phyloP scores from a whole-genome alignment of 2,888 invertebrate genomes.

The Adelognathus sp. region DNA sequence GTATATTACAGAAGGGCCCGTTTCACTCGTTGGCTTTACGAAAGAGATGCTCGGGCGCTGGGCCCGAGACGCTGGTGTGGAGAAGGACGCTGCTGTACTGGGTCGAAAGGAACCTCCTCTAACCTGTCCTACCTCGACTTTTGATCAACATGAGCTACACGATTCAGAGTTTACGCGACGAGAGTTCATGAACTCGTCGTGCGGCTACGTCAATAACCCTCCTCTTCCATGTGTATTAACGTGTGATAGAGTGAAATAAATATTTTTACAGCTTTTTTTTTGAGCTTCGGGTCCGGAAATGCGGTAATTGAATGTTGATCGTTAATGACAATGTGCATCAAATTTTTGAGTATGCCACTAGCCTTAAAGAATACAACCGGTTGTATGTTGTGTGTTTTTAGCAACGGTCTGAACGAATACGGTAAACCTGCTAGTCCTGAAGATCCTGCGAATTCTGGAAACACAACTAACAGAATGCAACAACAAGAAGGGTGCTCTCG shows the following conservation, averaged over 20 bases:
- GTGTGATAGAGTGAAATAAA: not conserved
- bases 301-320: too few relatives aligned
- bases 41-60: slow-evolving; percentile 1
- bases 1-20: not conserved
- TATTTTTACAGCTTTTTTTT: too few relatives aligned
- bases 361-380: too few relatives aligned
- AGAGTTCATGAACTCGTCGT: not conserved
- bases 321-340: too few relatives aligned
- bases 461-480: too few relatives aligned
- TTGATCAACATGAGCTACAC: not conserved
- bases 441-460: too few relatives aligned
- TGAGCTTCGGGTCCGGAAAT: too few relatives aligned
- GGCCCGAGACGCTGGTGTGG: not conserved
- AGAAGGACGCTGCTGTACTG: not conserved
- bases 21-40: slow-evolving; percentile 5
- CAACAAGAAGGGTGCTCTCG: too few relatives aligned
- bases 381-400: too few relatives aligned
- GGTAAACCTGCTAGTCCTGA: too few relatives aligned
- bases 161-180: not conserved
- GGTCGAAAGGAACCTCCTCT: not conserved
- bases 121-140: not conserved
- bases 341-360: too few relatives aligned
- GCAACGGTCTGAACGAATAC: too few relatives aligned
- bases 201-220: not conserved
- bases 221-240: not conserved